A percentile compares a stretch with the other conserved stretches of the same genome.
Conservation (phyloP, 2,797 vertebrate species). For the Gallinago stenura region DNA sequence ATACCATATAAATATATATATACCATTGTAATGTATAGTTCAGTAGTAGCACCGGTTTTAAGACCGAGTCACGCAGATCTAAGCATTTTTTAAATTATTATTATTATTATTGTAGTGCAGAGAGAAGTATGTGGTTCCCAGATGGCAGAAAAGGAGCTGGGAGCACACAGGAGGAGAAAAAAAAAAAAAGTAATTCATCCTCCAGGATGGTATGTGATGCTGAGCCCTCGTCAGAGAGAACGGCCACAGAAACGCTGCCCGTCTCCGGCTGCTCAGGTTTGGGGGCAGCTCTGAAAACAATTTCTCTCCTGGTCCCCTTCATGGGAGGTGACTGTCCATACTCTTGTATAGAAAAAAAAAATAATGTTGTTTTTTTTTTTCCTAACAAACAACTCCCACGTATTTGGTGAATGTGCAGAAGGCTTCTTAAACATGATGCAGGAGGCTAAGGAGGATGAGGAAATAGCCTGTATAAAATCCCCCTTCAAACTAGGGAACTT, state of each 20-base stretch:
- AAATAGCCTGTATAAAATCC: constrained; percentile 28
- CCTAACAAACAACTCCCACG: neutral
- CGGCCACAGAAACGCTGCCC: neutral
- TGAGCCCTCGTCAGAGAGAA: neutral
- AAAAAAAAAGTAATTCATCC: neutral
- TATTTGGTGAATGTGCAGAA: neutral
- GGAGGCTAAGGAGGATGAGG: neutral
- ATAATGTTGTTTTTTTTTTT: neutral
- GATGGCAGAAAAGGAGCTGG: neutral
- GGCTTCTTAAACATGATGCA: neutral
- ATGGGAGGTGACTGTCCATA: neutral
- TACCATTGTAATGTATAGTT: rapidly evolving
- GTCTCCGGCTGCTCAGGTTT: neutral
- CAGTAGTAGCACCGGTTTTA: neutral
- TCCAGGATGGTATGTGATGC: neutral
- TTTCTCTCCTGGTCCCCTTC: neutral
- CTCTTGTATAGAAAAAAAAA: neutral
- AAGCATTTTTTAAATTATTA: neutral
- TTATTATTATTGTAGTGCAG: neutral
- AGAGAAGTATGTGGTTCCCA: neutral
- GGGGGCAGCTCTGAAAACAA: neutral
- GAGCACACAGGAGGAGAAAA: neutral
- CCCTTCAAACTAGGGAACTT: constrained; percentile 30
- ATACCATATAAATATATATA: neutral
- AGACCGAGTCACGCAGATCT: neutral